Evolutionary conservation across 2,113 vertebrate species (phyloP).

Genomic region (Promerops cafer): DNA sequence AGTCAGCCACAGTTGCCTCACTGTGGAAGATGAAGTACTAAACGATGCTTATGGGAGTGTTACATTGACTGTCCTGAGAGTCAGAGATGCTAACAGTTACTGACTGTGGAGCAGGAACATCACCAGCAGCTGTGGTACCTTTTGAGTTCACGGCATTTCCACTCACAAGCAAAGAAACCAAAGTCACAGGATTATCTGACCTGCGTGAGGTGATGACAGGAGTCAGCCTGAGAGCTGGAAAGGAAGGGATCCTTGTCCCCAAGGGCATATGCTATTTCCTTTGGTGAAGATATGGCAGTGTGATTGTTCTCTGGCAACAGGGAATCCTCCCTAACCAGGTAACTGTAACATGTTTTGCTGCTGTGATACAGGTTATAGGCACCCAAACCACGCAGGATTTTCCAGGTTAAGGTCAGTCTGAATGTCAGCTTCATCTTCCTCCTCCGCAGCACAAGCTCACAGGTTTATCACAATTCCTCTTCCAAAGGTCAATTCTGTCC

Average conservation of each 20-base stretch:
- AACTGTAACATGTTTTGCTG: fast-evolving
- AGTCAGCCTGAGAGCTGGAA: not conserved
- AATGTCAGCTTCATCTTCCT: not conserved
- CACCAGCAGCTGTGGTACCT: not conserved
- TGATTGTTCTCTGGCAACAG: not conserved
- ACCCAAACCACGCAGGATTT: not conserved
- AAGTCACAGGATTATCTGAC: not conserved
- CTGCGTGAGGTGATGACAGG: not conserved
- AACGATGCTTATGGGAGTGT: not conserved
- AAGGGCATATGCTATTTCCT: not conserved
- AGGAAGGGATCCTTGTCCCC: not conserved
- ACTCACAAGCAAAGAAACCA: not conserved
- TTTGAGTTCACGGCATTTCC: not conserved
- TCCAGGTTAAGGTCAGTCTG: not conserved
- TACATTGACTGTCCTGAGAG: not conserved
- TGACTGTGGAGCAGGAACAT: not conserved
- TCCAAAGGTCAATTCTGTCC: not conserved
- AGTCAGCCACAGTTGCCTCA: not conserved
- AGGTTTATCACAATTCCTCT: not conserved
- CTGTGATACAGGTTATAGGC: not conserved
- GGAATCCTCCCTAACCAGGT: not conserved
- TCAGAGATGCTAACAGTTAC: not conserved
- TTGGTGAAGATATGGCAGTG: fast-evolving
- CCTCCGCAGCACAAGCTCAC: fast-evolving
- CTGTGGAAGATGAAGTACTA: not conserved